Conservation (phyloP, 2,797 vertebrate genomes). For the Glyptemys insculpta region DNA sequence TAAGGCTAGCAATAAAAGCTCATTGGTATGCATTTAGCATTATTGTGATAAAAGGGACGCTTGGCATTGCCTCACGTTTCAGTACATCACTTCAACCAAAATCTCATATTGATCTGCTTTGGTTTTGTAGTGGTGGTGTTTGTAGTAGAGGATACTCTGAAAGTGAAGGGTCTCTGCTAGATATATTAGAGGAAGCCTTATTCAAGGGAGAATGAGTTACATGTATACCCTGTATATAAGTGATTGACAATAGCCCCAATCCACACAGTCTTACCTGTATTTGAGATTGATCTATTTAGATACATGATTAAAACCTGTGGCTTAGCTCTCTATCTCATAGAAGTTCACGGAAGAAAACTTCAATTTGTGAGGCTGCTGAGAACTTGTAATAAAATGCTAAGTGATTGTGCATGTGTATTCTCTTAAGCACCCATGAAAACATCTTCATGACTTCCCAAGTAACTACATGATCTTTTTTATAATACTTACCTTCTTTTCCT, state of each 20-base stretch:
- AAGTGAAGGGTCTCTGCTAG: background rate
- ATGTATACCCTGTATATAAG: background rate
- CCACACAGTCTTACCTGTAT: background rate
- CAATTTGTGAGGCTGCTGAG: background rate
- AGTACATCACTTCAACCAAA: background rate
- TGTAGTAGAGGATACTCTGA: background rate
- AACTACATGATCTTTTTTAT: background rate
- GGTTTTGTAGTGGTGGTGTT: background rate
- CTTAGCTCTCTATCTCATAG: background rate
- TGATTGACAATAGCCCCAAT: background rate
- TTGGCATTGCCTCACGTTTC: background rate
- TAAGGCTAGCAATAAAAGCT: background rate
- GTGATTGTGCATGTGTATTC: background rate
- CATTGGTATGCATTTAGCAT: background rate
- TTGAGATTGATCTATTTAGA: background rate
- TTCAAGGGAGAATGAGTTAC: conserved; percentile 10
- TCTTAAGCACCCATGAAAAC: background rate
- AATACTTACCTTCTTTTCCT: background rate
- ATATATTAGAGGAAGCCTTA: background rate
- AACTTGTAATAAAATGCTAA: background rate
- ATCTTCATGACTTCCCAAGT: background rate
- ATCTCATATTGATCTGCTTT: background rate
- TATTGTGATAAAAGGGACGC: background rate
- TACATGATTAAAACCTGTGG: background rate
- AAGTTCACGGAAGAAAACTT: background rate